Base-by-base conservation (phyloP, 1,140 invertebrate genomes). In the Wiebesia pumilae region DNA sequence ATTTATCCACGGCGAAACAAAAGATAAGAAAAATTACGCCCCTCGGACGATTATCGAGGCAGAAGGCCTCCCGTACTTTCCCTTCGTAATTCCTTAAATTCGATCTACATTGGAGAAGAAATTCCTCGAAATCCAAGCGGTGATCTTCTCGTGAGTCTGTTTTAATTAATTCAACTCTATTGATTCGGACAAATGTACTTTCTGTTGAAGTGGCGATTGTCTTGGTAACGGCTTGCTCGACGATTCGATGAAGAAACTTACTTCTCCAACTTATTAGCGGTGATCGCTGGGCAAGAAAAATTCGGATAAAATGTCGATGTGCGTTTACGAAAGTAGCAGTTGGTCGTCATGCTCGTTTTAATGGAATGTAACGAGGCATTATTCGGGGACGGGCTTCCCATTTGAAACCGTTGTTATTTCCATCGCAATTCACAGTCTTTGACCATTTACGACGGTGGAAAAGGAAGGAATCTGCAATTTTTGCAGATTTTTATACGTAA, bases 401-500 rank as follows among this genome's bases (percentile, higher is more conserved):
- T 54, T 19, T 6, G 77, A 21, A 65, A 27, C 4, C 2, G 10
- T 4, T 3, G 10, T 40, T 27, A 27, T 58, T 65, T 16, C n/a
- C n/a, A n/a, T n/a, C n/a, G n/a, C n/a, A n/a, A n/a, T n/a, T n/a
- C n/a, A n/a, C n/a, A n/a, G n/a, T n/a, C n/a, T n/a, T n/a, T n/a
- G n/a, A n/a, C n/a, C n/a, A n/a, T n/a, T n/a, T n/a, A 10, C 47
- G 80, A 47, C 69, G 47, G 40, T 7, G 24, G 24, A 75, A 40
- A 67, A 81, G 47, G 3, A 30, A 67, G 43, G 38, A 67, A 21
- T 69, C 19, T 47, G 35, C 40, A 1, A 24, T 12, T 14, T 12
- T 24, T 51, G 78, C 38, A 43, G 12, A 79, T 58, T 54, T 79
- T 79, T 79, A 54, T 79, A n/a, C 58, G 35, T 58, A 35, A 79